These are phyloP conservation scores for Stenolophus ochropezus DNA, from an alignment of 2,888 invertebrate genomes.

Conservation along the genomic window DNA sequence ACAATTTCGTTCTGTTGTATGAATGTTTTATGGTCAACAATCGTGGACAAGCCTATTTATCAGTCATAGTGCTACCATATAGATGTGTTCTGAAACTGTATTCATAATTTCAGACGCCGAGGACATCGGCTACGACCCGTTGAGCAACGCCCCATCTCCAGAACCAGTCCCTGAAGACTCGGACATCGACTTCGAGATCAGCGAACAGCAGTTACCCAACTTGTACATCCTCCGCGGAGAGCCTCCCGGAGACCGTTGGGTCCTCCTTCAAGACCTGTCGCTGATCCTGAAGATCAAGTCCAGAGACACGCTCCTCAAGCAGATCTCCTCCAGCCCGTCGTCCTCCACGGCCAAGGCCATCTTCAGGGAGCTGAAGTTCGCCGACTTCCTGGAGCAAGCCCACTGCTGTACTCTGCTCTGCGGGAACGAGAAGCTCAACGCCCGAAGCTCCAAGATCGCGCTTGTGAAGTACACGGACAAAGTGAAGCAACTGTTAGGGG, in stretches of 20 bases:
- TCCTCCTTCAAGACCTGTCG: conserved; percentile 86
- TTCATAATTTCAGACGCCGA: conserved; percentile 71
- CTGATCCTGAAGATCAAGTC: conserved; percentile 87
- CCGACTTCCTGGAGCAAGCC: conserved; percentile 87
- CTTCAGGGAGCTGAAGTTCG: conserved; percentile 83
- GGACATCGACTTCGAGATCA: conserved; percentile 87
- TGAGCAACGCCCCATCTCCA: conserved; percentile 75
- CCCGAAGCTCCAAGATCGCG: conserved; percentile 86
- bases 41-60: too few relatives aligned
- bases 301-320: conserved; percentile 85
- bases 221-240: conserved; percentile 84
- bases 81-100: too few relatives aligned
- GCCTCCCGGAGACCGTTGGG: conserved; percentile 83
- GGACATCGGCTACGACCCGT: conserved; percentile 77
- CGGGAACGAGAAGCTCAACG: conserved; percentile 86
- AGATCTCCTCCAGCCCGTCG: conserved; percentile 73
- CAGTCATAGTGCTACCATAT: too few relatives aligned
- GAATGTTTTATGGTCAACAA: too few relatives aligned
- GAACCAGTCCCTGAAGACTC: conserved; percentile 75
- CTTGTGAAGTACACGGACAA: conserved; percentile 90
- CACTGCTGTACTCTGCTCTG: conserved; percentile 86
- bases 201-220: conserved; percentile 86
- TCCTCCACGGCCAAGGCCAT: conserved; percentile 69
- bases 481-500: conserved; percentile 86
- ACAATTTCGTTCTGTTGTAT: too few relatives aligned